These are phyloP conservation scores for Autographa pulchrina DNA, from an alignment of 2,888 invertebrate species.

Conservation along the genomic window DNA sequence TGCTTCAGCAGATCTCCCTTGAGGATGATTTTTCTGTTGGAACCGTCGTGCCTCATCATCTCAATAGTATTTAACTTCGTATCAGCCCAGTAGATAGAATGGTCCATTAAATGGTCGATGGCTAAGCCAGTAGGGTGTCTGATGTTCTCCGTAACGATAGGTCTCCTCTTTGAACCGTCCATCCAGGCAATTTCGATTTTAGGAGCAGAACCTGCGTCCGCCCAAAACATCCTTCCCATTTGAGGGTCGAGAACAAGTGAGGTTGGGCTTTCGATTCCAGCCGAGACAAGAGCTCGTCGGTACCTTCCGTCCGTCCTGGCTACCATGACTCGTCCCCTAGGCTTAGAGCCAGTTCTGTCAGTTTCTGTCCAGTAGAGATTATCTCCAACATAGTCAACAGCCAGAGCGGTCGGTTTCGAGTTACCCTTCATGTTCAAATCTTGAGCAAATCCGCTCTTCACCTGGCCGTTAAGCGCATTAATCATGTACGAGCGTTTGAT, in stretches of 20 bases:
- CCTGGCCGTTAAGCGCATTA: constrained; percentile 93
- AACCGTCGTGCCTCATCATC: constrained; percentile 95
- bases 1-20: constrained; percentile 93
- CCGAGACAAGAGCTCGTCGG: constrained; percentile 93
- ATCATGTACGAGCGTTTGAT: constrained; percentile 98
- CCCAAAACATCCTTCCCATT: constrained; percentile 97
- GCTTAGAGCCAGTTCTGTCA: constrained; percentile 93
- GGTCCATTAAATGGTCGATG: constrained; percentile 97
- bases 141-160: constrained; percentile 94
- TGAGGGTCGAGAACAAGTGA: constrained; percentile 97
- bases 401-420: constrained; percentile 95
- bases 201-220: constrained; percentile 96
- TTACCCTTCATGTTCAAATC: constrained; percentile 95
- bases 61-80: constrained; percentile 97
- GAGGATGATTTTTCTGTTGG: constrained; percentile 92
- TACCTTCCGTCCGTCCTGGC: constrained; percentile 97
- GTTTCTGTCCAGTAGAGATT: constrained; percentile 98
- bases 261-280: constrained; percentile 95
- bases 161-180: constrained; percentile 97
- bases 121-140: constrained; percentile 96
- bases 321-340: constrained; percentile 95
- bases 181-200: constrained; percentile 99
- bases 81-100: constrained; percentile 98
- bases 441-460: constrained; percentile 95
- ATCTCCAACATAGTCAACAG: constrained; percentile 98